Percentiles rank a stretch among this genome's conserved stretches.
Evolutionary conservation across 2,797 vertebrate genomes (phyloP).

Genomic region (Sarcophilus harrisii): DNA sequence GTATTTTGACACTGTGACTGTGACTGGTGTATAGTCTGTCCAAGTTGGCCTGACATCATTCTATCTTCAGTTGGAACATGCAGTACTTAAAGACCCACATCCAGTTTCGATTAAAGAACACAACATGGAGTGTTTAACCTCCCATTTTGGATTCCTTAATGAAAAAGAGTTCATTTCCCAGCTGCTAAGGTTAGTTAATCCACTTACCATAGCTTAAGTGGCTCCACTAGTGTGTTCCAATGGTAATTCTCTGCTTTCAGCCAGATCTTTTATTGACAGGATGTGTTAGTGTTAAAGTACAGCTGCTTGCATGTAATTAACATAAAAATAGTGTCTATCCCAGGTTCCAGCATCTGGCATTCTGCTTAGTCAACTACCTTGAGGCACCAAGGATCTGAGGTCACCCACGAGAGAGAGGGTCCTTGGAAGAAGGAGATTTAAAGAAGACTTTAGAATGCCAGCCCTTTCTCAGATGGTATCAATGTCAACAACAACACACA

Average conservation of each 20-base stretch:
- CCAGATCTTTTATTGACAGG: conserved; percentile 2
- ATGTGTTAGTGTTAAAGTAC: background rate
- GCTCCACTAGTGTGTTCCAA: background rate
- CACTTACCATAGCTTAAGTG: background rate
- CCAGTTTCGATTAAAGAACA: conserved; percentile 12
- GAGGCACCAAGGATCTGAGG: background rate
- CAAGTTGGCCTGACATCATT: conserved; percentile 34
- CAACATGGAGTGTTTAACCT: conserved; percentile 20
- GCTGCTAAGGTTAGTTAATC: background rate
- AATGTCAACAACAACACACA: background rate
- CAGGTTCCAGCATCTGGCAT: background rate
- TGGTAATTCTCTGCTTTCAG: background rate
- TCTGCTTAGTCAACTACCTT: background rate
- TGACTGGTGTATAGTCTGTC: conserved; percentile 39
- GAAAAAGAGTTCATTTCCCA: conserved; percentile 45
- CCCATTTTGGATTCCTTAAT: background rate
- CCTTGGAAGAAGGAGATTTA: background rate
- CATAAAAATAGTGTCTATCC: background rate
- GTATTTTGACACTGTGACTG: background rate
- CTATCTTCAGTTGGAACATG: conserved; percentile 20
- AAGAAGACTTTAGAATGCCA: background rate
- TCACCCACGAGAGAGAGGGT: background rate
- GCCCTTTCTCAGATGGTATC: background rate
- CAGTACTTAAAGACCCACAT: conserved; percentile 27
- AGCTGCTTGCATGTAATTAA: conserved; percentile 20